A percentile compares a stretch with the other conserved stretches of the same genome.
These are phyloP conservation scores for Anguilla anguilla DNA, from an alignment of 2,797 vertebrate genomes.

Conservation along the genomic window DNA sequence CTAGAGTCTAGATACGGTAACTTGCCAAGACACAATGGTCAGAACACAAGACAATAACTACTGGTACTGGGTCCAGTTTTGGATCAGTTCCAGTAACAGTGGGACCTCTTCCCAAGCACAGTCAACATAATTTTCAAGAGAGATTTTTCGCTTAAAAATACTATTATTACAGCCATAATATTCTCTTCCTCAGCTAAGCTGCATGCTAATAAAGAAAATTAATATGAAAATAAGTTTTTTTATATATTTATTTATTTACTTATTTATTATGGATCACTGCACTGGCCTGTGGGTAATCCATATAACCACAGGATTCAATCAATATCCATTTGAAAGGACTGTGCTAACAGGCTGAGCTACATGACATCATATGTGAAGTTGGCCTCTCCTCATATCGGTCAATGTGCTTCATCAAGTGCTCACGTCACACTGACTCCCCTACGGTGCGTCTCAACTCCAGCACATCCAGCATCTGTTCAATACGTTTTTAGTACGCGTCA, in stretches of 20 bases:
- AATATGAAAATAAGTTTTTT: no score
- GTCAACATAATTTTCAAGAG: not conserved
- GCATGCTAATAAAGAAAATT: no score
- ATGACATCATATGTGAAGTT: not conserved
- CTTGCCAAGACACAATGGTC: not conserved
- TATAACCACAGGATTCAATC: not conserved
- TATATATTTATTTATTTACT: no score
- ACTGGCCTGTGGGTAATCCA: not conserved
- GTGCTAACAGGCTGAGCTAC: not conserved
- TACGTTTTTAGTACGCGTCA: no score
- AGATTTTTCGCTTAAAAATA: not conserved
- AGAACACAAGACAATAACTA: not conserved
- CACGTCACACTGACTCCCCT: not conserved
- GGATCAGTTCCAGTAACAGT: not conserved
- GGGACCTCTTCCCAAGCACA: not conserved
- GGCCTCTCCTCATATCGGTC: not conserved
- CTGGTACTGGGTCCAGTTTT: not conserved
- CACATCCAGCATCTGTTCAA: not conserved
- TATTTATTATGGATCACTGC: no score
- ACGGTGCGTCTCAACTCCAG: not conserved
- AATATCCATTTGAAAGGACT: not conserved
- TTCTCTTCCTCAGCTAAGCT: not conserved
- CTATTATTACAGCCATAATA: not conserved
- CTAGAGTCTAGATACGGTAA: not conserved
- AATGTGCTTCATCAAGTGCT: not conserved